Evolutionary conservation across 2,888 invertebrate species (phyloP), one percentile per base, ranked within the genome.

Genomic region (Lycia hirtaria): DNA sequence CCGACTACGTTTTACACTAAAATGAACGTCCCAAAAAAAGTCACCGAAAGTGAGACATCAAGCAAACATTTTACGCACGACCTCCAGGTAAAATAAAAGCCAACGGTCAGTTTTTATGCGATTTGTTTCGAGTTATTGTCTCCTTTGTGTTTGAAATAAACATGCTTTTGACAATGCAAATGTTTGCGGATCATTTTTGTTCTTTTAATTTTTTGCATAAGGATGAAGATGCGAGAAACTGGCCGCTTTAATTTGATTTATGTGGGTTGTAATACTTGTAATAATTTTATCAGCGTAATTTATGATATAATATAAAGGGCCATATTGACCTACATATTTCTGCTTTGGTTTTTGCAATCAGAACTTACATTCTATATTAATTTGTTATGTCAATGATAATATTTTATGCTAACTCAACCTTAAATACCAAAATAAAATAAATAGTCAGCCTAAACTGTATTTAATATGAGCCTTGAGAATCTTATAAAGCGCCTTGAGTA

Each of bases 31-130:
- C 9, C 19, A 32, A 22, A 68, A 67, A 73, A 73, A 72, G 66
- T 53, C 44, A 70, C 59, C 63, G 64, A 75, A 76, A 84, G 69
- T 81, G 71, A 85, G 80, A 81, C 75, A 75, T 85, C 80, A 78
- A 67, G 56, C 68, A 64, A 64, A 58, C 55, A 66, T 65, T 63
- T 60, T 49, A 60, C 47, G 55, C 49, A 54, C 45, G 60, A 56
- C 59, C 65, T 56, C 60, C 60, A 59, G 51, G 60, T 56, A 63
- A 41, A 55, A 56, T 50, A 48, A 54, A 56, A 60, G 49, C 30
- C 37, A 28, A 52, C 55, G 51, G 37, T 52, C 33, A 45, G 28
- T 54, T 61, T 60, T 63, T 60, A 50, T 58, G 49, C 51, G 53
- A 56, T 61, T 59, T 58, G 59, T 58, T 64, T 59, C 43, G 53